Evolutionary conservation across 2,888 invertebrate genomes (phyloP), one percentile per base, ranked within the genome.

Genomic region (Nemotelus nigrinus): DNA sequence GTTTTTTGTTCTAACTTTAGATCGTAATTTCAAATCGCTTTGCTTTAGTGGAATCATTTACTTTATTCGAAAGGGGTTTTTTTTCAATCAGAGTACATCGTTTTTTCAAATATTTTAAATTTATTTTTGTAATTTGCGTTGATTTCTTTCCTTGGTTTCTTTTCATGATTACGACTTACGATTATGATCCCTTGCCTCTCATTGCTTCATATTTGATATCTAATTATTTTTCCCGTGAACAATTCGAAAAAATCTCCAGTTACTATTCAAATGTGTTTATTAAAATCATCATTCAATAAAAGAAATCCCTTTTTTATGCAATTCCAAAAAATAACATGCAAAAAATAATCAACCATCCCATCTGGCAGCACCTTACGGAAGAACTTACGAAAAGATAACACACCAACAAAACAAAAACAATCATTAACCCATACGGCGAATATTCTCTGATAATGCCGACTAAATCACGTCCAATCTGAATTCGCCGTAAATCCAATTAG

Each of bases 361-460:
- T 10, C 50, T 5, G 7, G 50, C 10, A 50, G n/a, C 74, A 48
- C 57, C n/a, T 48, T 3, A 7, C 74, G 60, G 63, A 60, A 7
- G 41, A 47, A 39, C 53, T 55, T 53, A 47, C 55, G 60, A 74
- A 60, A 47, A 48, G 47, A 41, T 63, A n/a, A 6, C 47, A 50
- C 10, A 58, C 72, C 7, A 63, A 44, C 74, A 74, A 74, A 74
- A 74, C 74, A 74, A 74, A 74, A 74, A 74, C 74, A 74, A 74
- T 74, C 57, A 41, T 50, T 63, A 74, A 60, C 48, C 44, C 60
- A 60, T 50, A 41, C 48, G 47, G 74, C 70, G 74, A 60, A 60
- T 25, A 25, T 25, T 25, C 25, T 25, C 48, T 74, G 63, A 41
- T 60, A 58, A 4, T 6, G 47, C 45, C 58, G 10, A 41, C 2